Base-by-base conservation (phyloP, 2,797 vertebrate species). In the Sebastes flavidus region DNA sequence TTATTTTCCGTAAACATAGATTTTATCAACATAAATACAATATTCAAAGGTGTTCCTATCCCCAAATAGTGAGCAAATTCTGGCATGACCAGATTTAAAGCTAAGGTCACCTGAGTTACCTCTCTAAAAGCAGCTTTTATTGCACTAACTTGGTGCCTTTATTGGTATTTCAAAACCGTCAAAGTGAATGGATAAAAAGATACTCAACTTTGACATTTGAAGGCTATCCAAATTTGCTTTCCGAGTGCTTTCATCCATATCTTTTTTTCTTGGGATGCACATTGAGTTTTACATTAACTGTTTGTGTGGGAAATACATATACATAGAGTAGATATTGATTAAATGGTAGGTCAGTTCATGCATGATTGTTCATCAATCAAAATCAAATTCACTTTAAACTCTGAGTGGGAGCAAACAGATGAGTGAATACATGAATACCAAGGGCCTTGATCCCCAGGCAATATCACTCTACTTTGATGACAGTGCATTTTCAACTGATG, bases 391-490 rank as follows among this genome's bases (percentile, higher is more conserved):
- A 66, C 60, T 91, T 91, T 71, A 90, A 79, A 59, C 59, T 73
- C 66, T 42, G 62, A 88, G 34, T 75, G 77, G 77, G 65, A 49
- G 77, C 72, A 83, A 89, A 88, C 68, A 86, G 66, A 79, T 81
- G 69, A 83, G 72, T 79, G 87, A 89, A 92, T 91, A 87, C 72
- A 89, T 92, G 88, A 91, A 92, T 88, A 89, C 22, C 75, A 83
- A 72, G 62, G 66, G 70, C 79, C 75, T 61, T 72, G 65, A 81
- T 86, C 81, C 75, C 79, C 58, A 16, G 72, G 70, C 63, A 80
- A 73, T 82, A 86, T 71, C 60, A 55, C 72, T 77, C 58, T 9
- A 65, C 72, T 86, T 61, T 91, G 93, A 94, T 93, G 93, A 95
- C 92, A 83, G 30, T 69, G 90, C 92, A 79, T 81, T 94, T 94